A percentile compares a stretch with the other conserved stretches of the same genome.
Evolutionary conservation across 2,797 vertebrate genomes (phyloP).

Genomic region (Fistularia tabacaria): DNA sequence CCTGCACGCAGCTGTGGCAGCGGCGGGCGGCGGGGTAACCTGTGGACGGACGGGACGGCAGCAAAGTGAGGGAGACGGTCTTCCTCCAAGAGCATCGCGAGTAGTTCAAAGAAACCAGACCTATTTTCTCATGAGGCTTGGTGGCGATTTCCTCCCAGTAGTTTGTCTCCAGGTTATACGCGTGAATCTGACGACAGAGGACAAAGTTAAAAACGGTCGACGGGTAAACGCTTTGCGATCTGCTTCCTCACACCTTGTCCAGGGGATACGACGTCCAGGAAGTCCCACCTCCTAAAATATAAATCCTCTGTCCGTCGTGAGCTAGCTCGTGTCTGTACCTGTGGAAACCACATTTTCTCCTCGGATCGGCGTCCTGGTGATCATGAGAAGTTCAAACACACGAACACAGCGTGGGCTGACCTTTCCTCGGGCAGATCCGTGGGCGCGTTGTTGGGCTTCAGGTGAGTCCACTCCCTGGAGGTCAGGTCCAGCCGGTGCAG

Average conservation of each 20-base stretch:
- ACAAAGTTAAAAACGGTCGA: constrained; percentile 1
- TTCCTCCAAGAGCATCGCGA: too few relatives aligned
- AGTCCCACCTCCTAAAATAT: constrained; percentile 95
- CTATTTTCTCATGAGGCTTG: constrained; percentile 90
- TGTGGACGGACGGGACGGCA: constrained; percentile 46
- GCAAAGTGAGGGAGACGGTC: too few relatives aligned
- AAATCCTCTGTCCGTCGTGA: constrained; percentile 91
- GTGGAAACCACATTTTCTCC: constrained; percentile 2
- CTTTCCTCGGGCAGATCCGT: constrained; percentile 92
- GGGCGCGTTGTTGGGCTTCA: constrained; percentile 90
- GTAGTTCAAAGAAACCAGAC: constrained; percentile 58
- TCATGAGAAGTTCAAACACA: neutral
- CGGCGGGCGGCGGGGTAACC: constrained; percentile 92
- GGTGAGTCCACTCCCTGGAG: constrained; percentile 91
- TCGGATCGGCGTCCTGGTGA: too few relatives aligned
- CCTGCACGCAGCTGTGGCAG: constrained; percentile 97
- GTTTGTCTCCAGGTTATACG: constrained; percentile 96
- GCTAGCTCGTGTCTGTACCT: constrained; percentile 97
- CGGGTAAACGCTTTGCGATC: neutral
- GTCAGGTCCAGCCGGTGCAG: constrained; percentile 93
- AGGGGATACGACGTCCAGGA: constrained; percentile 95
- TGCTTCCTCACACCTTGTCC: constrained; percentile 81
- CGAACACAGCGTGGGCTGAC: constrained; percentile 60
- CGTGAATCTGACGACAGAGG: constrained; percentile 80
- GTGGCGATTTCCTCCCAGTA: constrained; percentile 95